phyloP scores from a whole-genome alignment of 1,140 invertebrate genomes.

The Goniozus legneri region DNA sequence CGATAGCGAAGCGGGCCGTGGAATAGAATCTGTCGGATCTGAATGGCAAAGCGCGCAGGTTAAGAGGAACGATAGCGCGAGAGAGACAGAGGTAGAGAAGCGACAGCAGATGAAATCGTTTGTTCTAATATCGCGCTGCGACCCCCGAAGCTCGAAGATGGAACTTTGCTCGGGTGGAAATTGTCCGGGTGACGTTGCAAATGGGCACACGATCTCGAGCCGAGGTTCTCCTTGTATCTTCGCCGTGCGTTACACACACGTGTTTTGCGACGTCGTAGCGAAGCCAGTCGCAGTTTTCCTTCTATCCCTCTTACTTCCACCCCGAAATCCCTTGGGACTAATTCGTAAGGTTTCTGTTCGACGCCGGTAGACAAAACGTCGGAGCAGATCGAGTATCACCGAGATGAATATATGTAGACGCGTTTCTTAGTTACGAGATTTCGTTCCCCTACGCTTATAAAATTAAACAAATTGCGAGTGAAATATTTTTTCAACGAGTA shows the following conservation, averaged over 20 bases:
- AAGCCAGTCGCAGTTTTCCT: not conserved
- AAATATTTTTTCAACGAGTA: no score
- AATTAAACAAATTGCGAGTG: no score
- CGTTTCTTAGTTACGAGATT: no score
- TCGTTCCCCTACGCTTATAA: no score
- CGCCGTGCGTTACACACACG: slow-evolving; percentile 4
- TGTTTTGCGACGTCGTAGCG: slow-evolving; percentile 7
- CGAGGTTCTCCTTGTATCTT: slow-evolving; percentile 3
- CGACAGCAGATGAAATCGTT: slow-evolving; percentile 20
- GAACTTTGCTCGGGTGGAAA: slow-evolving; percentile 19
- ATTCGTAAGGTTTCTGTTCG: slow-evolving; percentile 21
- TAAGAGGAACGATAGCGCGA: not conserved
- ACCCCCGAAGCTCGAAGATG: slow-evolving; percentile 15
- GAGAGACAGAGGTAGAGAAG: not conserved
- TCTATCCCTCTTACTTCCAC: no score
- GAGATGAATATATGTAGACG: no score
- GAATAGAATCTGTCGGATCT: not conserved
- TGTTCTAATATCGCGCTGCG: slow-evolving; percentile 19
- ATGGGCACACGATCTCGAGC: slow-evolving; percentile 14
- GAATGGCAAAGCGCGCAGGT: no score
- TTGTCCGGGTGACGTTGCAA: slow-evolving; percentile 21
- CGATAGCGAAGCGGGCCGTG: slow-evolving; percentile 4
- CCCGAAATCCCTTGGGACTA: slow-evolving; percentile 18
- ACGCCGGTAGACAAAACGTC: slow-evolving; percentile 11
- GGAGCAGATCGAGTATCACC: no score